Evolutionary conservation across 2,888 invertebrate species (phyloP).

Genomic region (Eledone cirrhosa): DNA sequence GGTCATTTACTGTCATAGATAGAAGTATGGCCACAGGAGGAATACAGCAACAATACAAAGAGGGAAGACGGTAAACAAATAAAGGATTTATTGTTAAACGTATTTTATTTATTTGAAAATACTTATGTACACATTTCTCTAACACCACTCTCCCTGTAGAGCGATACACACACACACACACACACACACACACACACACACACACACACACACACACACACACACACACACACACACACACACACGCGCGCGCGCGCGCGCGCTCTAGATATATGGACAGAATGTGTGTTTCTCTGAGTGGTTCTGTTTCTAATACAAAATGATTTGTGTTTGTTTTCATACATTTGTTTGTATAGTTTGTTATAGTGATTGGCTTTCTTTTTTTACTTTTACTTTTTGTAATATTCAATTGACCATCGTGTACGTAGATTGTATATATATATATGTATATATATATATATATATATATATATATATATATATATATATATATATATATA

Average conservation of each 20-base stretch:
- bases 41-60: too few species aligned
- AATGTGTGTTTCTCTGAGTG: background rate
- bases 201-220: background rate
- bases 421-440: too few species aligned
- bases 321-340: background rate
- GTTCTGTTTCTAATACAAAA: background rate
- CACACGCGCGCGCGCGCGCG: background rate
- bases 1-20: too few species aligned
- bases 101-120: too few species aligned
- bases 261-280: background rate
- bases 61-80: too few species aligned
- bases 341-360: background rate
- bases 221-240: background rate
- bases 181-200: slow-evolving; percentile 4
- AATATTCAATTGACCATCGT: too few species aligned
- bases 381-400: too few species aligned
- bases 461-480: slow-evolving; percentile 11
- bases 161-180: background rate
- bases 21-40: too few species aligned
- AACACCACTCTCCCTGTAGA: too few species aligned
- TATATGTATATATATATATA: slow-evolving; percentile 18
- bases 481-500: background rate
- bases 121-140: too few species aligned
- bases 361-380: too few species aligned
- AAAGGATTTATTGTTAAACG: too few species aligned